Percentiles rank a stretch among this genome's conserved stretches.
Evolutionary conservation across 2,797 vertebrate species (phyloP).

Genomic region (Sitta carolinensis): DNA sequence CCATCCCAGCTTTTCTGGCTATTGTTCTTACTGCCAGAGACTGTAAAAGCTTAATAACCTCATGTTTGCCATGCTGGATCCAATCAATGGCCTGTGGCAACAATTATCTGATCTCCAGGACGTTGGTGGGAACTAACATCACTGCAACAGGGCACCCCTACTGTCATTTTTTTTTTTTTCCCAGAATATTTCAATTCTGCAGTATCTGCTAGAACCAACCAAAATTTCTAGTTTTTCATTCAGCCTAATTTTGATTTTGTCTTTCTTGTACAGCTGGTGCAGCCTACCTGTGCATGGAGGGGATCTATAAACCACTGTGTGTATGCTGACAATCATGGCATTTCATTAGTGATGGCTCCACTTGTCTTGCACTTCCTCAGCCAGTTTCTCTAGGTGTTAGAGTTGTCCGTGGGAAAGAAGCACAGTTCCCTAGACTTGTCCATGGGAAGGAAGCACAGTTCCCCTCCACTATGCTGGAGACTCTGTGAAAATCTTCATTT

Average conservation of each 20-base stretch:
- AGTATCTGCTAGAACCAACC: not conserved
- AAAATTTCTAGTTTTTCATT: not conserved
- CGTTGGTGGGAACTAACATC: not conserved
- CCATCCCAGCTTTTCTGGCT: not conserved
- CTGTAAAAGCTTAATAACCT: not conserved
- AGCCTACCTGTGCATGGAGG: not conserved
- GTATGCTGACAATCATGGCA: no score
- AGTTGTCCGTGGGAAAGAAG: not conserved
- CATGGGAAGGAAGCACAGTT: not conserved
- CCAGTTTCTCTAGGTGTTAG: not conserved
- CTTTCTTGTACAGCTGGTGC: not conserved
- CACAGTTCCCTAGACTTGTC: not conserved
- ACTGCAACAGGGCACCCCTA: not conserved
- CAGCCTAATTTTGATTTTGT: not conserved
- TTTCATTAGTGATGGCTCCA: not conserved
- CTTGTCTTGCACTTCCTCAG: not conserved
- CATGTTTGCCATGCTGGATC: not conserved
- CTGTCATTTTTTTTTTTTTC: not conserved
- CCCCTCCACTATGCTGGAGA: fast-evolving
- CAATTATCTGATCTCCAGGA: not conserved
- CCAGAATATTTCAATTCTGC: not conserved
- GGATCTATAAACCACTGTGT: not conserved
- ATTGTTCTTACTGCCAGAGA: not conserved
- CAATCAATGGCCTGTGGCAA: not conserved
- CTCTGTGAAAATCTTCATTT: not conserved